Conservation (phyloP, 2,113 vertebrate species). For the Gallinago undulata region DNA sequence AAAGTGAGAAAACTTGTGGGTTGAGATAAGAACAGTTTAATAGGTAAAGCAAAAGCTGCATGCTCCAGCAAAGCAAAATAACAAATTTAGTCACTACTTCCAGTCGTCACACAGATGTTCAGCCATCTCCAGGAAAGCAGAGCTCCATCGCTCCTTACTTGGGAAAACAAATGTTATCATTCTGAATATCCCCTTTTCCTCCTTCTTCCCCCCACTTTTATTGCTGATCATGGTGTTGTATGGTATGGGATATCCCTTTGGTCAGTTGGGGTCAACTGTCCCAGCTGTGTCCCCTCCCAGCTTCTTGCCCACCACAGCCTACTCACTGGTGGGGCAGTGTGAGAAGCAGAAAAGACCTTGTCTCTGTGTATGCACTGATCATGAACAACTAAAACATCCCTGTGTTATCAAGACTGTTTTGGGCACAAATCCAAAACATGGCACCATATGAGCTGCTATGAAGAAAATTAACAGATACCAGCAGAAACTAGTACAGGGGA, state of each 20-base stretch:
- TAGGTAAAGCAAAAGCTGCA: background rate
- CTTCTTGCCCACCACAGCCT: background rate
- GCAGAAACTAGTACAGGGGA: background rate
- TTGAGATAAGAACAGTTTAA: background rate
- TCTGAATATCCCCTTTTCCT: accelerated
- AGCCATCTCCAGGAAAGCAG: background rate
- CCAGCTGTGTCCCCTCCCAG: accelerated
- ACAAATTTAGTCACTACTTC: background rate
- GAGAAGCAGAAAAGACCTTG: background rate
- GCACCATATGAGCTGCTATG: background rate
- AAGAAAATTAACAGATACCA: background rate
- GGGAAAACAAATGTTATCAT: background rate
- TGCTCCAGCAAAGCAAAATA: background rate
- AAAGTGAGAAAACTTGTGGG: background rate
- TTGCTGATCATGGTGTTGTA: accelerated
- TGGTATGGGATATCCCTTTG: background rate
- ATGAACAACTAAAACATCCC: background rate
- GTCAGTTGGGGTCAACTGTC: background rate
- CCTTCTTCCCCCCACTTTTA: background rate
- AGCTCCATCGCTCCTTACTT: background rate
- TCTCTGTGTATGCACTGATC: background rate
- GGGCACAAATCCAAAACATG: background rate
- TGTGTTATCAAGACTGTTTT: background rate
- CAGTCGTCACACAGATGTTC: background rate
- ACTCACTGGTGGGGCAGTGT: accelerated